Conservation (phyloP, 2,797 vertebrate genomes). For the Danio tinwini region DNA sequence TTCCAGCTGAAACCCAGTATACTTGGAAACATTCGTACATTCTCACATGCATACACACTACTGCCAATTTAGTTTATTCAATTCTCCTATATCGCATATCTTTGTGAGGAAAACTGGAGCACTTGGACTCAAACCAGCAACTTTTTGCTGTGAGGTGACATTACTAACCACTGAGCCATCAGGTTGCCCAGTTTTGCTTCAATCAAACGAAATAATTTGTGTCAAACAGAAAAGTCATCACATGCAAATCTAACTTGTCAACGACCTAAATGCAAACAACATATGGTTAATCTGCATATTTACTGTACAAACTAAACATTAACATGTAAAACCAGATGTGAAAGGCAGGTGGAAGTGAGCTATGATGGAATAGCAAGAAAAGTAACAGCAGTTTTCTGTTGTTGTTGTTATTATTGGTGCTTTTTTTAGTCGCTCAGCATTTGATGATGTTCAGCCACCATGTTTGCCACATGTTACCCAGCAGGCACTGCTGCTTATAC, state of each 20-base stretch:
- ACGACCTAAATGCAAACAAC: neutral
- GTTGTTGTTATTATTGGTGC: neutral
- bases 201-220: neutral
- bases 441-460: conserved; percentile 9
- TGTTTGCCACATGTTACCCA: conserved; percentile 30
- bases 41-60: too few species aligned
- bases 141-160: too few species aligned
- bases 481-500: conserved; percentile 13
- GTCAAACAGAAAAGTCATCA: neutral
- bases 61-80: too few species aligned
- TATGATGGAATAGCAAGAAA: neutral
- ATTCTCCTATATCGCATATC: too few species aligned
- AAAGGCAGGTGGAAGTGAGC: conserved; percentile 10
- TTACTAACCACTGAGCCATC: too few species aligned
- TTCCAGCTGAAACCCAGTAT: too few species aligned
- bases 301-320: neutral
- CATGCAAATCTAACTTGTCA: neutral
- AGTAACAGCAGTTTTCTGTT: neutral
- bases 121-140: too few species aligned
- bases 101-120: too few species aligned
- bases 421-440: neutral
- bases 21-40: too few species aligned
- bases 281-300: neutral
- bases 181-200: neutral
- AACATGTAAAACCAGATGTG: conserved; percentile 14